Conservation (phyloP, 2,113 vertebrate species). For the Pelobates fuscus region DNA sequence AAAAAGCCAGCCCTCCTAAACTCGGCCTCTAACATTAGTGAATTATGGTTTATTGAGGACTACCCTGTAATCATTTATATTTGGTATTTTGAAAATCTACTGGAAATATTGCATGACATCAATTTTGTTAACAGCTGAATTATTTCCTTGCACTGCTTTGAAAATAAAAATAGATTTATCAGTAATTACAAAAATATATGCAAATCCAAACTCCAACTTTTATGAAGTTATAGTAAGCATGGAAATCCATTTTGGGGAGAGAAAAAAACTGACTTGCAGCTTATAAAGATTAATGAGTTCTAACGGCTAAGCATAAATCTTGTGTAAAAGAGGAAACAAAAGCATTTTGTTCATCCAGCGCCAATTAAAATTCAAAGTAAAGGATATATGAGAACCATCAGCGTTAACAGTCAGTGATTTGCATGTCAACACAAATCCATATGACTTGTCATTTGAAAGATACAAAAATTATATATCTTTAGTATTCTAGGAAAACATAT, state of each 20-base stretch:
- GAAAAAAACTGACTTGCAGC: conserved; percentile 56
- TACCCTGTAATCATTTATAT: too few relatives aligned
- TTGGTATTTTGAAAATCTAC: too few relatives aligned
- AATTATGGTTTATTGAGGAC: too few relatives aligned
- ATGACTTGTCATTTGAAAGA: background rate
- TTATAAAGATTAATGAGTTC: conserved; percentile 60
- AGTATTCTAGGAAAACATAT: conserved; percentile 38
- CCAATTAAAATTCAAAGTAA: conserved; percentile 53
- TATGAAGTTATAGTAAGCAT: conserved; percentile 60
- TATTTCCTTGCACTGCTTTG: conserved; percentile 56
- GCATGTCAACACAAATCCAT: conserved; percentile 36
- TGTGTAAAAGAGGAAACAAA: conserved; percentile 53
- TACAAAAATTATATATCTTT: conserved; percentile 8
- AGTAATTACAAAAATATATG: conserved; percentile 68
- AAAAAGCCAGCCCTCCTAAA: too few relatives aligned
- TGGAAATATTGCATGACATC: background rate
- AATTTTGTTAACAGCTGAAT: background rate
- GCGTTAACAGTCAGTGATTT: conserved; percentile 26
- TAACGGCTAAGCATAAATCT: conserved; percentile 54
- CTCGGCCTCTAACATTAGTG: too few relatives aligned
- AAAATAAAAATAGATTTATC: conserved; percentile 59
- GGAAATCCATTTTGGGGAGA: conserved; percentile 62
- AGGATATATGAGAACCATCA: conserved; percentile 44
- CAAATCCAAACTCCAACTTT: conserved; percentile 55
- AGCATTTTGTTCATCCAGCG: conserved; percentile 61